Percentiles rank a stretch among this genome's conserved stretches.
Evolutionary conservation across 1,140 invertebrate genomes (phyloP).

Genomic region (Schmidtea mediterranea): DNA sequence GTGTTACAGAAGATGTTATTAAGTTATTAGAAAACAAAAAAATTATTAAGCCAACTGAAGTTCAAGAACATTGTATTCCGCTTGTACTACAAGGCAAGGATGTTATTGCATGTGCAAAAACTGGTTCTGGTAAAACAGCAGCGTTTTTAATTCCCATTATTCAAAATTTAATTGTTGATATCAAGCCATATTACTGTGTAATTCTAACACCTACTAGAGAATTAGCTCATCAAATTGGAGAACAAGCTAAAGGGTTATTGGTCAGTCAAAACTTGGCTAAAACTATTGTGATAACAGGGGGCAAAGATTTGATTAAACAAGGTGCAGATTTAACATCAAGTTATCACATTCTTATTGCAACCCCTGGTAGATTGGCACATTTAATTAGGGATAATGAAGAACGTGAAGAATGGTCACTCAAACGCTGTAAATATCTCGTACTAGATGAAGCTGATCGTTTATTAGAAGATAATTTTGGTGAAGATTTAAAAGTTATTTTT

Average conservation of each 20-base stretch:
- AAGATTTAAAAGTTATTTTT: constrained; percentile 24
- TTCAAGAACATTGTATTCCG: constrained; percentile 67
- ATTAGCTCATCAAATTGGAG: constrained; percentile 53
- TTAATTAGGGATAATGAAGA: not conserved
- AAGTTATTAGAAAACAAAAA: not conserved
- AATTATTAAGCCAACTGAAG: constrained; percentile 47
- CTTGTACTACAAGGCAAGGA: constrained; percentile 31
- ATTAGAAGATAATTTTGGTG: constrained; percentile 26
- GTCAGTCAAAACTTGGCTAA: not conserved
- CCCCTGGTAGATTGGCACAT: not conserved
- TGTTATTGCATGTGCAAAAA: constrained; percentile 63
- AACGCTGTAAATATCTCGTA: constrained; percentile 13
- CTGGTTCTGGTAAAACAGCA: constrained; percentile 30
- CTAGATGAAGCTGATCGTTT: constrained; percentile 28
- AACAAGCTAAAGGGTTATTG: constrained; percentile 23
- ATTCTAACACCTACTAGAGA: constrained; percentile 71
- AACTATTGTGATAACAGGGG: not conserved
- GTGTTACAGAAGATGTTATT: not conserved
- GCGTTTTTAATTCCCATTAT: constrained; percentile 30
- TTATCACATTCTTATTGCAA: constrained; percentile 4
- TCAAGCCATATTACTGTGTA: constrained; percentile 42
- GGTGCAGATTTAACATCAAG: not conserved
- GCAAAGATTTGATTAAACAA: not conserved
- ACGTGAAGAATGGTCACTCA: constrained; percentile 3
- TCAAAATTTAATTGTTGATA: constrained; percentile 32